These are phyloP conservation scores for Chrysolina haemoptera DNA, from an alignment of 2,888 invertebrate species.

Conservation along the genomic window DNA sequence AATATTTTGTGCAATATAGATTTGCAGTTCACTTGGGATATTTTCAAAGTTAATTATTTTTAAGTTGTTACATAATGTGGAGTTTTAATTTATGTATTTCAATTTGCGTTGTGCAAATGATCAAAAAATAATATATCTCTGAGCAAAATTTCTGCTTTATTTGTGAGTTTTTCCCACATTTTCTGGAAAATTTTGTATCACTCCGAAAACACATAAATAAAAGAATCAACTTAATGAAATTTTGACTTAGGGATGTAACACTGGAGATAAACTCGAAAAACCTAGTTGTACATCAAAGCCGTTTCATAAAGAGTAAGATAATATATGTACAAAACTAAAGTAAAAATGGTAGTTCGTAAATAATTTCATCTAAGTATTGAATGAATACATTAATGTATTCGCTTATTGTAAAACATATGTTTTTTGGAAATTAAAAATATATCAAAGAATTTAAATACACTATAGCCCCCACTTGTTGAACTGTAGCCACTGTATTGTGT, in stretches of 20 bases:
- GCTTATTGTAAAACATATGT: slow-evolving; percentile 21
- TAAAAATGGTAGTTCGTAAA: slow-evolving; percentile 41
- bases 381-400: slow-evolving; percentile 31
- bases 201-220: neutral
- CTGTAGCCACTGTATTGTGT: slow-evolving; percentile 59
- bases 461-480: neutral
- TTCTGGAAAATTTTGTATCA: neutral
- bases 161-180: neutral
- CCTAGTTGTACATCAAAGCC: slow-evolving; percentile 50
- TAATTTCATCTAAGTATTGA: slow-evolving; percentile 40
- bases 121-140: neutral
- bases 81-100: neutral
- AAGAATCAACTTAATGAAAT: neutral
- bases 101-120: slow-evolving; percentile 23
- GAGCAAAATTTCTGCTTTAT: neutral
- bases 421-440: neutral
- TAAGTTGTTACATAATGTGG: slow-evolving; percentile 33
- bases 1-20: slow-evolving; percentile 32
- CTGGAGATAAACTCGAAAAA: slow-evolving; percentile 12
- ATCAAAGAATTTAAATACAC: neutral
- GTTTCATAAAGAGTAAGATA: slow-evolving; percentile 56
- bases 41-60: slow-evolving; percentile 26
- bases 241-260: slow-evolving; percentile 4
- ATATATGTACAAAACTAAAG: slow-evolving; percentile 61
- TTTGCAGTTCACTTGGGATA: slow-evolving; percentile 44